phyloP scores from a whole-genome alignment of 2,888 invertebrate species.

The Tachystola acroxantha region DNA sequence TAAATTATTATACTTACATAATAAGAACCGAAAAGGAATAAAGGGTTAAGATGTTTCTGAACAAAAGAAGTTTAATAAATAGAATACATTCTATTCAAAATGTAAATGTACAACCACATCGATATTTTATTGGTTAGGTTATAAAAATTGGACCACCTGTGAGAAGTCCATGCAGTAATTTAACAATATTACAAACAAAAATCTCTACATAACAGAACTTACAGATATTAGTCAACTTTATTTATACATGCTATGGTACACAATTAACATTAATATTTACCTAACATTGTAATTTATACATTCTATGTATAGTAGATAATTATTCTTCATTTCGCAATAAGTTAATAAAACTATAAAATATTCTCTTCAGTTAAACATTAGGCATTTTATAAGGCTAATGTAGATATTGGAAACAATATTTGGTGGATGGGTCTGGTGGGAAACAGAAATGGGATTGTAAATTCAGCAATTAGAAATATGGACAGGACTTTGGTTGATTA shows the following conservation, averaged over 20 bases:
- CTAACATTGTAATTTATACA: constrained; percentile 66
- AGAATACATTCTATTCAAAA: constrained; percentile 75
- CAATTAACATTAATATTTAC: constrained; percentile 72
- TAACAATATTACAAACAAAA: constrained; percentile 79
- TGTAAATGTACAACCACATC: constrained; percentile 78
- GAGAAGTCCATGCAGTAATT: constrained; percentile 69
- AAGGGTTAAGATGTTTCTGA: constrained; percentile 47
- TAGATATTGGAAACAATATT: constrained; percentile 73
- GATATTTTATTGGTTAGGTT: constrained; percentile 78
- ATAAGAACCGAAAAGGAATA: no score
- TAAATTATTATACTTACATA: no score
- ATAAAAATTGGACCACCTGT: constrained; percentile 76
- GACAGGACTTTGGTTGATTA: no score
- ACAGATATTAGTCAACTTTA: constrained; percentile 77
- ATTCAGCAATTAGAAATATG: not conserved
- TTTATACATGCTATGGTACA: constrained; percentile 76
- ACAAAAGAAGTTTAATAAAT: constrained; percentile 75
- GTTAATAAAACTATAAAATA: constrained; percentile 78
- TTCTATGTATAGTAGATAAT: constrained; percentile 75
- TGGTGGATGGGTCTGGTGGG: constrained; percentile 50
- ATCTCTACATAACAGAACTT: constrained; percentile 78
- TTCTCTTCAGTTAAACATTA: constrained; percentile 73
- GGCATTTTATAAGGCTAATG: constrained; percentile 74
- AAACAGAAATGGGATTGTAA: constrained; percentile 14
- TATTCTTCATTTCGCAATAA: constrained; percentile 72